Evolutionary conservation across 2,888 invertebrate species (phyloP).

Genomic region (Ecliptopera silaceata): DNA sequence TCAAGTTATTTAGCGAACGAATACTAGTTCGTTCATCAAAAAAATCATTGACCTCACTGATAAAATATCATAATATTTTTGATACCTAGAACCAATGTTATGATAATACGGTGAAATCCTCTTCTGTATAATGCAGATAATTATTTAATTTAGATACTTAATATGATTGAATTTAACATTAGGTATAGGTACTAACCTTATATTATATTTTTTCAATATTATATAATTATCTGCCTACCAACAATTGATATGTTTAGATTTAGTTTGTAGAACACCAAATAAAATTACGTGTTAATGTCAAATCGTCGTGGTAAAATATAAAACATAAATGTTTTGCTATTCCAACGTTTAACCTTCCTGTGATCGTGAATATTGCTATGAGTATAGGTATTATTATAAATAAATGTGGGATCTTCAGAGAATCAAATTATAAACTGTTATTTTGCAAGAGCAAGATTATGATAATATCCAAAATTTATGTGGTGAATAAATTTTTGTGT

Average conservation of each 20-base stretch:
- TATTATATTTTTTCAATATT: background rate
- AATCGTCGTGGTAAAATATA: conserved; percentile 59
- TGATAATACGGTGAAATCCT: too few species aligned
- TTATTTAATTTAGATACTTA: too few species aligned
- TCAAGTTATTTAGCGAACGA: too few species aligned
- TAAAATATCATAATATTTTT: too few species aligned
- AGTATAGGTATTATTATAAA: conserved; percentile 47
- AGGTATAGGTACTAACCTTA: too few species aligned
- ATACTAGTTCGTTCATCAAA: too few species aligned
- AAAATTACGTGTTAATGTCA: conserved; percentile 50
- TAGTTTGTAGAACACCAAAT: conserved; percentile 72
- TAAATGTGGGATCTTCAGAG: conserved; percentile 72
- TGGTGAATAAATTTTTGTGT: conserved; percentile 82
- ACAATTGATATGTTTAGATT: conserved; percentile 42
- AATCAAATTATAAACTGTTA: conserved; percentile 73
- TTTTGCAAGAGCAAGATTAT: conserved; percentile 75
- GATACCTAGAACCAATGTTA: too few species aligned
- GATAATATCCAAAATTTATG: conserved; percentile 70
- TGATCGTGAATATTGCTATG: conserved; percentile 78
- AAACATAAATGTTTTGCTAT: conserved; percentile 64
- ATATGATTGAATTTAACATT: too few species aligned
- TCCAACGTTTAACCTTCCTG: conserved; percentile 79
- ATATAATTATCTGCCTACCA: background rate
- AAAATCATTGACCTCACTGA: too few species aligned
- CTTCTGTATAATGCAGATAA: too few species aligned